Percentiles rank a stretch among this genome's conserved stretches.
Evolutionary conservation across 2,888 invertebrate genomes (phyloP).

Genomic region (Pocota personata): DNA sequence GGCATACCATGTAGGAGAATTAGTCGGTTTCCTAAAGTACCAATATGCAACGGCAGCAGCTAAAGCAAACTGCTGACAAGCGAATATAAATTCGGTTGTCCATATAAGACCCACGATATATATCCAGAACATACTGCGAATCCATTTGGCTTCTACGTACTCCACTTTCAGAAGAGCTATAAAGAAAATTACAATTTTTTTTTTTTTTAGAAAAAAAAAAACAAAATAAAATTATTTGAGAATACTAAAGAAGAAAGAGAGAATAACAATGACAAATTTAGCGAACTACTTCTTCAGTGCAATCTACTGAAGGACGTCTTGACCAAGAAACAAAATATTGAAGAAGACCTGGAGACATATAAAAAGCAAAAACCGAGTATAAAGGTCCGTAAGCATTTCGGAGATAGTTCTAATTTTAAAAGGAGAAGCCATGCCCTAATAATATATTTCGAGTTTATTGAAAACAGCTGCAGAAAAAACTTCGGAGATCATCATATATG

Average conservation of each 20-base stretch:
- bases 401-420: too few species aligned
- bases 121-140: conserved; percentile 97
- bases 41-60: conserved; percentile 96
- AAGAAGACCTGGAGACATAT: too few species aligned
- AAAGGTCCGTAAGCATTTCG: too few species aligned
- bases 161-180: conserved; percentile 87
- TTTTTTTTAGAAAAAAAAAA: neutral
- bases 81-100: conserved; percentile 96
- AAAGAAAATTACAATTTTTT: conserved; percentile 72
- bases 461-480: too few species aligned
- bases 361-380: too few species aligned
- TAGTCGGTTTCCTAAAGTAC: conserved; percentile 93
- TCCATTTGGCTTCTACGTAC: conserved; percentile 90
- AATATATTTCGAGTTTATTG: too few species aligned
- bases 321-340: too few species aligned
- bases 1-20: conserved; percentile 84
- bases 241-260: neutral
- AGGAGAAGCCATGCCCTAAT: too few species aligned
- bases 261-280: neutral
- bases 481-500: too few species aligned
- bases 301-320: too few species aligned
- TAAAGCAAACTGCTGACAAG: conserved; percentile 96
- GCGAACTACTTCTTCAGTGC: too few species aligned
- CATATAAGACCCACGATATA: conserved; percentile 95
- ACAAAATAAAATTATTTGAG: too few species aligned